Conservation (phyloP, 1,140 invertebrate genomes). For the Stegodyphus dumicola region DNA sequence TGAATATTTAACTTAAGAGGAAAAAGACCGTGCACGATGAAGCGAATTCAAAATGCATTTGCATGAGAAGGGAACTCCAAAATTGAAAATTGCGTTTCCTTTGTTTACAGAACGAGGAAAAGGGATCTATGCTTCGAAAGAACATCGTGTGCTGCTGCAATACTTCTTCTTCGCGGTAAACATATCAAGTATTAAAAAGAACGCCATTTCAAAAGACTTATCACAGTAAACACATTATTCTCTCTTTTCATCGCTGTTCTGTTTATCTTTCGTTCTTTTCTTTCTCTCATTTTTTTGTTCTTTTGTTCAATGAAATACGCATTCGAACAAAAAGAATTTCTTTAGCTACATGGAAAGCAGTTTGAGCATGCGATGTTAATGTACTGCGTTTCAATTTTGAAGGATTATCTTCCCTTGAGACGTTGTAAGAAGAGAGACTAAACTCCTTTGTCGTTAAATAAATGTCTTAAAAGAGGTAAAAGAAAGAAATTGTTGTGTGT, state of each 20-base stretch:
- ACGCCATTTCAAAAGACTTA: slow-evolving; percentile 58
- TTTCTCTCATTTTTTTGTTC: slow-evolving; percentile 1
- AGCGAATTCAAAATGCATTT: slow-evolving; percentile 59
- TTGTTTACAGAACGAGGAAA: slow-evolving; percentile 55
- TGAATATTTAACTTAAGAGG: slow-evolving; percentile 48
- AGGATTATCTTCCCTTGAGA: slow-evolving; percentile 57
- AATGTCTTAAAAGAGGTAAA: slow-evolving; percentile 24
- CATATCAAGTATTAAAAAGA: slow-evolving; percentile 61
- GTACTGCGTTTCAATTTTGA: slow-evolving; percentile 58
- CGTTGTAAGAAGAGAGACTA: slow-evolving; percentile 2
- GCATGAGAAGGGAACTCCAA: slow-evolving; percentile 50
- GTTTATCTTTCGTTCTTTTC: slow-evolving; percentile 33
- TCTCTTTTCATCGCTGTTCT: slow-evolving; percentile 34
- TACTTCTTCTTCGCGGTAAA: slow-evolving; percentile 41
- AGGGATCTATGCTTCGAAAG: slow-evolving; percentile 37
- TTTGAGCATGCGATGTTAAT: slow-evolving; percentile 28
- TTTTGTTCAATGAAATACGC: slow-evolving; percentile 55
- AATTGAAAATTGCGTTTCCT: slow-evolving; percentile 60
- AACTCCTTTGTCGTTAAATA: slow-evolving; percentile 54
- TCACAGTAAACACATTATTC: slow-evolving; percentile 60
- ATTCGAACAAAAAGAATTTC: slow-evolving; percentile 56
- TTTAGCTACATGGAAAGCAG: slow-evolving; percentile 13
- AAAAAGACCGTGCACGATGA: slow-evolving; percentile 17
- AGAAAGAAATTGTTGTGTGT: slow-evolving; percentile 11
- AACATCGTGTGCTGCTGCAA: slow-evolving; percentile 13